These are phyloP conservation scores for Drepana arcuata DNA, from an alignment of 1,140 invertebrate genomes.

Conservation along the genomic window DNA sequence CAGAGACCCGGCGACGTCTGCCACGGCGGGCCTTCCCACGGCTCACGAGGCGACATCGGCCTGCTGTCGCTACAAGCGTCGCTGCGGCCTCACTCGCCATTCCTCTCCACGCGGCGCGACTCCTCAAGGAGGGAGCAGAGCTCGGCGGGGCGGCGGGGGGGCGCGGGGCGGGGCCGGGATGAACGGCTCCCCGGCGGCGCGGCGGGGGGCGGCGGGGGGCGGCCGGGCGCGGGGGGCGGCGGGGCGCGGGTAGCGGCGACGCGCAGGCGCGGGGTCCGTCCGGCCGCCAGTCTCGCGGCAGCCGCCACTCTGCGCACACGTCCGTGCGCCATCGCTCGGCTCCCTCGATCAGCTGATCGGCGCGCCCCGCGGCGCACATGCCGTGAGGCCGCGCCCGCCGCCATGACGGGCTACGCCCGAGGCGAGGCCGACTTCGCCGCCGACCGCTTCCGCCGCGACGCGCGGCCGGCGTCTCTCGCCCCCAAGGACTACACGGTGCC, in stretches of 20 bases:
- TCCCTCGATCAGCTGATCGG: constrained; percentile 51
- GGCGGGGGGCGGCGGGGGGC: constrained; percentile 13
- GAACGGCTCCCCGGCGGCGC: constrained; percentile 2
- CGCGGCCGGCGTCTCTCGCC: constrained; percentile 39
- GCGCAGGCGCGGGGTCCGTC: constrained; percentile 5
- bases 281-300: constrained; percentile 40
- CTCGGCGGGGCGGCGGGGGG: constrained; percentile 1
- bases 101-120: constrained; percentile 1
- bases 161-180: neutral
- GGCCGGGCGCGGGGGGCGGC: constrained; percentile 3
- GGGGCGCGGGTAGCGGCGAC: neutral
- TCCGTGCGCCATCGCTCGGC: constrained; percentile 35
- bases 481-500: constrained; percentile 83
- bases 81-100: neutral
- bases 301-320: constrained; percentile 37
- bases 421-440: constrained; percentile 58
- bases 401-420: constrained; percentile 65
- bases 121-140: no score
- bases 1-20: constrained; percentile 16
- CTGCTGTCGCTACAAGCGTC: neutral
- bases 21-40: constrained; percentile 6
- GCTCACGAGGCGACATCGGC: neutral
- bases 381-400: constrained; percentile 53
- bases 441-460: constrained; percentile 39
- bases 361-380: constrained; percentile 57